Percentiles rank a stretch among this genome's conserved stretches.
Conservation (phyloP, 2,797 vertebrate genomes). For the Pantherophis vulpinus region DNA sequence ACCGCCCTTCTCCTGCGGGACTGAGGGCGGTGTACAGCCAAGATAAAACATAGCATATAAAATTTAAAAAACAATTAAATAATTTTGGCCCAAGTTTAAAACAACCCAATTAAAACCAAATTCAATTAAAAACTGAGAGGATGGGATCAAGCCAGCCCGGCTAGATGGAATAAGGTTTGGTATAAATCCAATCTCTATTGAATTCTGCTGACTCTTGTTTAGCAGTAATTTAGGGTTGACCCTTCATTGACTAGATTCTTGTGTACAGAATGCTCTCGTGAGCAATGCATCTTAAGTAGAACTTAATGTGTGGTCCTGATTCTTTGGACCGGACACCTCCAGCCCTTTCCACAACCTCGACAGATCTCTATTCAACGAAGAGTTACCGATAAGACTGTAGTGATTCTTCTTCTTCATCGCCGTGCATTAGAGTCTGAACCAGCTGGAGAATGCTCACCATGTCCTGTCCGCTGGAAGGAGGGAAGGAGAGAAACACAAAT, state of each 20-base stretch:
- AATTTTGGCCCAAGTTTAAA: too few species aligned
- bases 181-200: background rate
- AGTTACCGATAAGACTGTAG: slow-evolving; percentile 76
- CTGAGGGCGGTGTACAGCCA: too few species aligned
- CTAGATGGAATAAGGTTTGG: too few species aligned
- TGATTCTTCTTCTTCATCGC: slow-evolving; percentile 82
- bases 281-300: background rate
- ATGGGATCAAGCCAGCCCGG: too few species aligned
- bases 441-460: slow-evolving; percentile 88
- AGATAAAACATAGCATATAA: too few species aligned
- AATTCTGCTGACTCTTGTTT: background rate
- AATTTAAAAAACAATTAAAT: too few species aligned
- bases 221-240: background rate
- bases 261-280: background rate
- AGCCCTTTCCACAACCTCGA: background rate
- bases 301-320: background rate
- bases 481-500: slow-evolving; percentile 18
- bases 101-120: too few species aligned
- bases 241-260: background rate
- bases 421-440: slow-evolving; percentile 91
- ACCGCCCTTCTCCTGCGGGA: too few species aligned
- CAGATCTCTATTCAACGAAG: background rate
- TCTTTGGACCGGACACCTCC: background rate
- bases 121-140: too few species aligned
- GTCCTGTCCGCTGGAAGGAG: slow-evolving; percentile 83